Evolutionary conservation across 2,113 vertebrate species (phyloP).

Genomic region (Sander vitreus): DNA sequence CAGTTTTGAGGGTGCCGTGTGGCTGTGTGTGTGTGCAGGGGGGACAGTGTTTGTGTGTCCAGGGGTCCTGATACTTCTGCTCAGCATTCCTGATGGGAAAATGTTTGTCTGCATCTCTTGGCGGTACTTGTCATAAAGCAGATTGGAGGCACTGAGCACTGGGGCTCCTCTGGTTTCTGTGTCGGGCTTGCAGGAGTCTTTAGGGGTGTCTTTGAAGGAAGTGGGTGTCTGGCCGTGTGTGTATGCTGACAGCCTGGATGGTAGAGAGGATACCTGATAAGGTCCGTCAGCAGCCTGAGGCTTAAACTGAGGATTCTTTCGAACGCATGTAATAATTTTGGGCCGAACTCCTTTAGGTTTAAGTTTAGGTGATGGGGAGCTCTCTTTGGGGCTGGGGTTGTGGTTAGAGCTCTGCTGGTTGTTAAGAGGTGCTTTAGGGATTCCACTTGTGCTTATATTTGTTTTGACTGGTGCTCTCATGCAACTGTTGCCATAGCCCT

Average conservation of each 20-base stretch:
- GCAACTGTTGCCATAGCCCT: conserved; percentile 83
- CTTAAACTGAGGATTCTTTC: conserved; percentile 91
- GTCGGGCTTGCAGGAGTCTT: conserved; percentile 73
- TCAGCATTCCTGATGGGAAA: conserved; percentile 87
- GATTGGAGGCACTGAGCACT: conserved; percentile 84
- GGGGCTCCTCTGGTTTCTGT: conserved; percentile 79
- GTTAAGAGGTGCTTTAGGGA: conserved; percentile 89
- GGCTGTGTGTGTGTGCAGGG: conserved; percentile 75
- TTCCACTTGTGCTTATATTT: conserved; percentile 85
- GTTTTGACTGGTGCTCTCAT: conserved; percentile 90
- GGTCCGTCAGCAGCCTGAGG: conserved; percentile 86
- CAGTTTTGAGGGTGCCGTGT: conserved; percentile 88
- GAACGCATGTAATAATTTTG: conserved; percentile 97
- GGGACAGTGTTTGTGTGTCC: conserved; percentile 85
- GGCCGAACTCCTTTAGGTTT: conserved; percentile 96
- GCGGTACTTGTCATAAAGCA: conserved; percentile 91
- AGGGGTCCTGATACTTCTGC: conserved; percentile 88
- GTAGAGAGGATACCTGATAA: conserved; percentile 87
- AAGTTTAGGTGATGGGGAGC: conserved; percentile 81
- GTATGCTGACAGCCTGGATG: conserved; percentile 83
- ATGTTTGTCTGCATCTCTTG: conserved; percentile 90
- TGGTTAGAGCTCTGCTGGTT: conserved; percentile 76
- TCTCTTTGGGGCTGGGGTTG: conserved; percentile 76
- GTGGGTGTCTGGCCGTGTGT: conserved; percentile 69
- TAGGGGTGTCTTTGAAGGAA: conserved; percentile 71